These are phyloP conservation scores for Daboia siamensis DNA, from an alignment of 2,113 vertebrate genomes.

Conservation along the genomic window DNA sequence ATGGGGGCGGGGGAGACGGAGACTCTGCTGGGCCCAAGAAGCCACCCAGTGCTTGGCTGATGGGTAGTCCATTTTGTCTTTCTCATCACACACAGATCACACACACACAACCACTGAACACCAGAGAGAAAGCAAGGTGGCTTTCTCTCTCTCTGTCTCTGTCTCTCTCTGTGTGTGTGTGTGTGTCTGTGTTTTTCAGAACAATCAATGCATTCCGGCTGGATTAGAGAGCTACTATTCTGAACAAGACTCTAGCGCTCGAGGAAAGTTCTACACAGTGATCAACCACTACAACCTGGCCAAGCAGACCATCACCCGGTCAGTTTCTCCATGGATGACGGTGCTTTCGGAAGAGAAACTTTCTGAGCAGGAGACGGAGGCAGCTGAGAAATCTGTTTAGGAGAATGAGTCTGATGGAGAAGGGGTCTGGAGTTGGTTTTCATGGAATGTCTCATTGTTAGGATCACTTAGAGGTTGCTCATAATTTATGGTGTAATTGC, in stretches of 20 bases:
- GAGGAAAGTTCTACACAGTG: constrained; percentile 89
- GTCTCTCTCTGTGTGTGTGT: neutral
- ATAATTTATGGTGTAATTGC: constrained; percentile 75
- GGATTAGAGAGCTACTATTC: constrained; percentile 89
- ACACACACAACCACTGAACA: no score
- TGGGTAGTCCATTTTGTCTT: neutral
- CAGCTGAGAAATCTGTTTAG: constrained; percentile 87
- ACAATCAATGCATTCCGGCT: constrained; percentile 88
- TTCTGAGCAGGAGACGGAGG: constrained; percentile 91
- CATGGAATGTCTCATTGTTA: constrained; percentile 71
- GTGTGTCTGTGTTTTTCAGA: constrained; percentile 71
- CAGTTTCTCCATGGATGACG: constrained; percentile 92
- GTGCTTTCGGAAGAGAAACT: constrained; percentile 93
- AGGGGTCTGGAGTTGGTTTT: constrained; percentile 68
- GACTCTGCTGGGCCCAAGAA: neutral
- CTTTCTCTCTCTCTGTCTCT: no score
- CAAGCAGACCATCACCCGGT: constrained; percentile 90
- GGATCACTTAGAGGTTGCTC: constrained; percentile 77
- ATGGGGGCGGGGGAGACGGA: no score
- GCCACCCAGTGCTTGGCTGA: neutral
- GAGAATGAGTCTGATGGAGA: constrained; percentile 59
- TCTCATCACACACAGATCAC: no score
- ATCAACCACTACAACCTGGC: constrained; percentile 96
- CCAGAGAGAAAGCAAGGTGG: no score
- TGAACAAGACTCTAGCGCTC: constrained; percentile 82